Base-by-base conservation (phyloP, 1,140 invertebrate genomes). In the Propsilocerus akamusi region DNA sequence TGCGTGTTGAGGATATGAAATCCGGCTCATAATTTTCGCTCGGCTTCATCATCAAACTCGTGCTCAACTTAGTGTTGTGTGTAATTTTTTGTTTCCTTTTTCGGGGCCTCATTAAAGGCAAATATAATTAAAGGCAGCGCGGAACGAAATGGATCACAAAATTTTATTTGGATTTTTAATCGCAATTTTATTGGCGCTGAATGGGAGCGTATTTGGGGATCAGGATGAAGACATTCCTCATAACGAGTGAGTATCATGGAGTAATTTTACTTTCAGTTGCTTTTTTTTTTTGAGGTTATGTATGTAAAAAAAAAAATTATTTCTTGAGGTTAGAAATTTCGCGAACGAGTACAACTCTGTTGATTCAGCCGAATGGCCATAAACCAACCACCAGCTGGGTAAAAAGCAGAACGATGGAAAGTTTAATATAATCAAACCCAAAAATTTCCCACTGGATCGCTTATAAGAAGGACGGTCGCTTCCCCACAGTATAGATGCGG, bases 191-290 rank as follows among this genome's bases (percentile, higher is more conserved):
- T 41, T 41, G 5, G 34, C 34, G 17, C 14, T 41, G 17, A 41
- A 41, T 41, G 34, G 34, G 8, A 30, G 10, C 34, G 68, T 65
- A 53, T 52, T 66, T 47, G 72, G 68, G 49, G 78, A 85, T 66
- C 81, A 85, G 62, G 81, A 84, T 57, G 82, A 86, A 71, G 82
- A 85, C 62, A 86, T 86, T 59, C 83, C 82, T 37, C 82, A 85
- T 63, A 81, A 82, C 66, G 81, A 85, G 83, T 85, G 72, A 83
- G 82, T 72, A 58, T n/a, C n/a, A n/a, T n/a, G n/a, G n/a, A n/a
- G n/a, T n/a, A n/a, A n/a, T n/a, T n/a, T n/a, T n/a, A 30, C n/a
- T 30, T 30, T 30, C 10, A 30, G n/a, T 30, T 30, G 28, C 28
- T n/a, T 30, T n/a, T 30, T 30, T 30, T 11, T 11, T 30, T 30